These are phyloP conservation scores for Cyclina sinensis DNA, from an alignment of 1,140 invertebrate species.

Conservation along the genomic window DNA sequence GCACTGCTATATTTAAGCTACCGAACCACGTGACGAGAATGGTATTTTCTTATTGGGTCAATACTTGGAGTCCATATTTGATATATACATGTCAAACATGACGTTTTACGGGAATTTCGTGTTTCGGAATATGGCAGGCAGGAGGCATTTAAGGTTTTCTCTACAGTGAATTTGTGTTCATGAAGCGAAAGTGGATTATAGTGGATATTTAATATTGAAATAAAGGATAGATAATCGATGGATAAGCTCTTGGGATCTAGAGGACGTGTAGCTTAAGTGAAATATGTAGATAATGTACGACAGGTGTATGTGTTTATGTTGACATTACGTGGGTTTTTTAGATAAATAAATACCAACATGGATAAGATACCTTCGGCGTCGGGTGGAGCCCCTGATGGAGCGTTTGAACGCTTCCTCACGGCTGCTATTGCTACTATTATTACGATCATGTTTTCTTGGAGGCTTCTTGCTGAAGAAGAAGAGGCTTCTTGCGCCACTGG, in stretches of 20 bases:
- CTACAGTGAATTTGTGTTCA: background rate
- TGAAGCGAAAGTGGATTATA: background rate
- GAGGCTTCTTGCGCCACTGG: constrained; percentile 46
- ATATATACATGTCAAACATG: constrained; percentile 43
- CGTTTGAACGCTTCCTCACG: constrained; percentile 84
- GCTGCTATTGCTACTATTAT: constrained; percentile 84
- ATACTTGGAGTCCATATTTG: constrained; percentile 59
- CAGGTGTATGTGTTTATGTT: constrained; percentile 51
- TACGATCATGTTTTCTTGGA: constrained; percentile 85
- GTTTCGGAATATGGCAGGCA: constrained; percentile 57
- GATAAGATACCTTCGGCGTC: constrained; percentile 55
- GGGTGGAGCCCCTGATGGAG: constrained; percentile 76
- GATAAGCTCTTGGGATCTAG: constrained; percentile 52
- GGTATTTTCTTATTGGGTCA: constrained; percentile 68
- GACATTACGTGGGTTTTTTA: background rate
- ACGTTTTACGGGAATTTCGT: constrained; percentile 43
- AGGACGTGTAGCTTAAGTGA: constrained; percentile 2
- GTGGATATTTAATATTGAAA: background rate
- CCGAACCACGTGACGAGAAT: constrained; percentile 46
- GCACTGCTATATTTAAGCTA: constrained; percentile 16
- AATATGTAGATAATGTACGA: constrained; percentile 26
- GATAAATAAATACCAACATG: constrained; percentile 22
- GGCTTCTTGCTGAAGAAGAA: constrained; percentile 80
- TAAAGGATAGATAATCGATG: constrained; percentile 22
- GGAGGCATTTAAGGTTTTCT: constrained; percentile 6